Evolutionary conservation across 2,797 vertebrate genomes (phyloP), one percentile per base, ranked within the genome.

Genomic region (Tragelaphus oryx): DNA sequence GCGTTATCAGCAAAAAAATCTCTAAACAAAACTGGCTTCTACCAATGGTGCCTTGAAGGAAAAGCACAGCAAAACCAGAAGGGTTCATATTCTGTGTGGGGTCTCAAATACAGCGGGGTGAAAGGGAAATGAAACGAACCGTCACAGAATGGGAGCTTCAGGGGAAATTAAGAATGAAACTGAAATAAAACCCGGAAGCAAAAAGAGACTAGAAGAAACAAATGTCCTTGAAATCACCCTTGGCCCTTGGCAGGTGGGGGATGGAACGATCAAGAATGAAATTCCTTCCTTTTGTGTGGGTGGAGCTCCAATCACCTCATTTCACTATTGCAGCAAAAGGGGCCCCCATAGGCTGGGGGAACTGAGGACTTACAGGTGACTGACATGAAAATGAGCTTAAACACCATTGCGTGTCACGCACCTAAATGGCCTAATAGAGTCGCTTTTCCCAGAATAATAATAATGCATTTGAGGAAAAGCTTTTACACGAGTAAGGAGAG

Each of bases 401-500:
- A 96, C 41, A 94, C 76, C 91, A 91, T 91, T 94, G 93, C 20
- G 55, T 95, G 83, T 87, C 87, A 86, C 2, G 8, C 87, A 85
- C 7, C 14, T 92, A 76, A 68, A 94, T 83, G 95, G 68, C 96
- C 95, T 52, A 87, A 88, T 79, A 26, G 94, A 86, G 75, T 55
- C 48, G 76, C 55, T 89, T 95, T 95, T 96, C 85, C 96, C 92
- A 87, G 96, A 94, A 97, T 97, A 97, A 94, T 94, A 97, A 93
- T 68, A 98, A 97, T 37, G 75, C 89, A 90, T 85, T 94, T 95
- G 94, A 84, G 60, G 95, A 97, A 98, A 97, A 41, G 57, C 52
- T 97, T 97, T 96, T 86, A 95, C 81, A 82, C 95, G 96, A 98
- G 95, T 79, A 97, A 97, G 85, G 97, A 96, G 97, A 97, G 95